Percentiles rank a stretch among this genome's conserved stretches.
These are phyloP conservation scores for Rhabdophis nuchalis DNA, from an alignment of 2,797 vertebrate species.

Conservation along the genomic window DNA sequence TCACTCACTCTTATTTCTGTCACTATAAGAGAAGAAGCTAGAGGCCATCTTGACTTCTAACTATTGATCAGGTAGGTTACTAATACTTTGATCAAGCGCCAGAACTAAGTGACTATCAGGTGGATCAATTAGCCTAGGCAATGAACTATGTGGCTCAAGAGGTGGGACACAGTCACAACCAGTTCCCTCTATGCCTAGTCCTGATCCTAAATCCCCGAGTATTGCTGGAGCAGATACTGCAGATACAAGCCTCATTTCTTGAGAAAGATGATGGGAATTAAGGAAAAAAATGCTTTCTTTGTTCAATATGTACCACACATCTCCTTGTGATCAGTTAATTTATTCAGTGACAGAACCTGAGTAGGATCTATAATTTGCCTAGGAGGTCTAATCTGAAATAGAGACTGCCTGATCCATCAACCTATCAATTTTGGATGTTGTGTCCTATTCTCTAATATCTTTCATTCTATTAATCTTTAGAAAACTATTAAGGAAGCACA, in stretches of 20 bases:
- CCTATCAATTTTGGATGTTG: not conserved
- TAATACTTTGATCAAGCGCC: not conserved
- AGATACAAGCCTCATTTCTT: not conserved
- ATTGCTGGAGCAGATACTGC: not conserved
- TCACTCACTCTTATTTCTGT: not conserved
- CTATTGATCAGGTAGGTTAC: not conserved
- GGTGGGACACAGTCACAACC: not conserved
- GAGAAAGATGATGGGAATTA: not conserved
- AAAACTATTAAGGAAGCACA: not conserved
- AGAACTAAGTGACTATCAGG: not conserved
- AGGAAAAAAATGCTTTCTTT: not conserved
- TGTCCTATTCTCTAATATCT: not conserved
- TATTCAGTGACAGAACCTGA: not conserved
- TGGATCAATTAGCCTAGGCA: not conserved
- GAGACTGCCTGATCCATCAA: not conserved
- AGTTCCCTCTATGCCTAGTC: not conserved
- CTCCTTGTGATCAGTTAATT: not conserved
- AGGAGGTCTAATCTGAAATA: not conserved
- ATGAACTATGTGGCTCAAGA: not conserved
- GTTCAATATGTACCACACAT: not conserved
- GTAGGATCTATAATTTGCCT: not conserved
- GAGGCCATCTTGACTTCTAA: not conserved
- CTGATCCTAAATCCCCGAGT: not conserved
- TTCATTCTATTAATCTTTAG: not conserved
- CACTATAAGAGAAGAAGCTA: not conserved